These are phyloP conservation scores for Tor tambroides DNA, from an alignment of 2,113 vertebrate genomes.

Conservation along the genomic window DNA sequence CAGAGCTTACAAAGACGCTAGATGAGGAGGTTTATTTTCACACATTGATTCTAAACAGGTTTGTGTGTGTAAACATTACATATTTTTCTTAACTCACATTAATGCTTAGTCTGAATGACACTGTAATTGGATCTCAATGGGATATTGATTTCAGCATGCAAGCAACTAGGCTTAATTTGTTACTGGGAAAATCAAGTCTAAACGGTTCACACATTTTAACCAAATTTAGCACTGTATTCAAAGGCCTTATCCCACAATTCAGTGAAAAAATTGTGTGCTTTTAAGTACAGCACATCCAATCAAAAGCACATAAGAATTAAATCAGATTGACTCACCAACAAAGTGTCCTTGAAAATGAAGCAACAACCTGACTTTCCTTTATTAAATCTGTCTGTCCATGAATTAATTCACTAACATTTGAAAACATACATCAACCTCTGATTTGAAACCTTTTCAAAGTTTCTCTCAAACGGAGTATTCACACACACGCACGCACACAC, in stretches of 20 bases:
- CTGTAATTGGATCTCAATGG: conserved; percentile 11
- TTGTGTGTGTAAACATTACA: neutral
- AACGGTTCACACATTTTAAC: neutral
- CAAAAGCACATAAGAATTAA: neutral
- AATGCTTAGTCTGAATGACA: neutral
- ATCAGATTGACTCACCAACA: neutral
- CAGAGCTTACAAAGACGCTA: neutral
- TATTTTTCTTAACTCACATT: neutral
- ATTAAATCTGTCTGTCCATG: neutral
- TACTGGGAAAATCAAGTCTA: conserved; percentile 3
- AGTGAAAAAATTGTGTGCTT: neutral
- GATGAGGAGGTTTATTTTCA: neutral
- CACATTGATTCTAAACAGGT: neutral
- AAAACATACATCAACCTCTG: neutral
- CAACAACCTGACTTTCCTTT: neutral
- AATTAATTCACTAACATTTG: neutral
- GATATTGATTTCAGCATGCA: neutral
- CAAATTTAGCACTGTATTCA: neutral
- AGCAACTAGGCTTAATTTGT: conserved; percentile 3
- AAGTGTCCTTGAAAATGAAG: neutral
- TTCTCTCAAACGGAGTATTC: no score
- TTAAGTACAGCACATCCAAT: neutral
- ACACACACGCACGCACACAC: neutral
- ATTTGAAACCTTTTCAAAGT: neutral
- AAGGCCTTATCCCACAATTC: neutral